Conservation (phyloP, 2,113 vertebrate genomes). For the Aegithalos caudatus region DNA sequence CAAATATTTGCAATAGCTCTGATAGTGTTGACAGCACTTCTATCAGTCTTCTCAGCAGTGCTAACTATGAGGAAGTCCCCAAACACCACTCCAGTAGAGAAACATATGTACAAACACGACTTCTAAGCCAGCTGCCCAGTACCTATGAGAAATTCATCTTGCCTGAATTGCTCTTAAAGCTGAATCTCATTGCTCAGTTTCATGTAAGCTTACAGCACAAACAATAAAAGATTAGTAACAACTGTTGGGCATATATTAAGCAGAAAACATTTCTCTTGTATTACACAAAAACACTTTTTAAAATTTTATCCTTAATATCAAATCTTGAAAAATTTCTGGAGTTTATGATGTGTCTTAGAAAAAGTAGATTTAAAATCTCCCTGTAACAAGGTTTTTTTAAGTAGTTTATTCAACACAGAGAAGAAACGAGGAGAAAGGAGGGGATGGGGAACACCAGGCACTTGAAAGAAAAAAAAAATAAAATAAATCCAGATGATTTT, state of each 20-base stretch:
- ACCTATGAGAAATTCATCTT: neutral
- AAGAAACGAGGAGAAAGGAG: neutral
- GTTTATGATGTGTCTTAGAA: neutral
- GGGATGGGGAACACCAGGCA: rapidly evolving
- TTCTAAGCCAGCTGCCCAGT: neutral
- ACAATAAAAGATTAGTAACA: neutral
- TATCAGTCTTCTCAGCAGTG: neutral
- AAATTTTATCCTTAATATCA: neutral
- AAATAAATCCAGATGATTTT: neutral
- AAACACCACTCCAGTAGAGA: neutral
- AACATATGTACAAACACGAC: neutral
- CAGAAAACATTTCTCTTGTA: neutral
- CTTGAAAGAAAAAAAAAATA: neutral
- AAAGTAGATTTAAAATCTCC: neutral
- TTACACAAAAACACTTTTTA: rapidly evolving
- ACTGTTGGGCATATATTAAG: neutral
- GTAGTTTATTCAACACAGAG: neutral
- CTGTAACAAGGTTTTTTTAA: rapidly evolving
- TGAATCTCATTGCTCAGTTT: neutral
- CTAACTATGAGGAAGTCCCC: neutral
- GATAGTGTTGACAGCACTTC: neutral
- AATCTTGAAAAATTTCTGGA: neutral
- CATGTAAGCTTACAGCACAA: neutral
- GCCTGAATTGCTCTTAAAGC: neutral
- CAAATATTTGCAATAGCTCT: neutral